Base-by-base conservation (phyloP, 2,888 invertebrate species). In the Conistra vaccinii region DNA sequence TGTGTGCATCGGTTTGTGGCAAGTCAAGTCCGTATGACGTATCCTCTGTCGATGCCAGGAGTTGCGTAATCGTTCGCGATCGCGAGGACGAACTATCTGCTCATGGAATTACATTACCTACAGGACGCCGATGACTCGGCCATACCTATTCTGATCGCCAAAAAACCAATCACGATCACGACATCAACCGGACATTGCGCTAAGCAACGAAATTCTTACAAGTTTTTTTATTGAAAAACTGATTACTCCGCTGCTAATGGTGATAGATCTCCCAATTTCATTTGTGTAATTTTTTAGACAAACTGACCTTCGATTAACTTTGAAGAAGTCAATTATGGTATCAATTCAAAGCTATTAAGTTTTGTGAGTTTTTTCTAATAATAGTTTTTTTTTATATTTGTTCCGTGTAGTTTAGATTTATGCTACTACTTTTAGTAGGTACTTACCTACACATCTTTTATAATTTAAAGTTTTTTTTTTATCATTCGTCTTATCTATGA, bases 61-160 rank as follows among this genome's bases (percentile, higher is more conserved):
- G 63, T 87, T 88, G 87, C 81, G 83, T 87, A 87, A 87, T 75
- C 76, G 73, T 71, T 80, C 62, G 67, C 85, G 72, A 71, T 65
- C 65, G 89, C 94, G 91, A 94, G 95, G 95, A 93, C 95, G 89
- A 72, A 84, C 78, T 87, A 87, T 87, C 87, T 87, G 90, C 89
- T 85, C 85, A 84, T 85, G 81, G 92, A 91, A 92, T 92, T 84
- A 83, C 85, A 91, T 92, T 90, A 60, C 60, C 60, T 60, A 92
- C 90, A 88, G 92, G 92, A 93, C 84, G 86, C 81, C 76, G 83
- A 87, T 85, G 86, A 85, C 81, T 85, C 87, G 78, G 73, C 81
- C 81, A 42, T 85, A 88, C 84, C 77, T 39, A 74, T 57, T 84
- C 82, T 84, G 83, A 81, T 85, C 78, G 74, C 84, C 57, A 72